Evolutionary conservation across 2,888 invertebrate genomes (phyloP).

Genomic region (Gibbula magus): DNA sequence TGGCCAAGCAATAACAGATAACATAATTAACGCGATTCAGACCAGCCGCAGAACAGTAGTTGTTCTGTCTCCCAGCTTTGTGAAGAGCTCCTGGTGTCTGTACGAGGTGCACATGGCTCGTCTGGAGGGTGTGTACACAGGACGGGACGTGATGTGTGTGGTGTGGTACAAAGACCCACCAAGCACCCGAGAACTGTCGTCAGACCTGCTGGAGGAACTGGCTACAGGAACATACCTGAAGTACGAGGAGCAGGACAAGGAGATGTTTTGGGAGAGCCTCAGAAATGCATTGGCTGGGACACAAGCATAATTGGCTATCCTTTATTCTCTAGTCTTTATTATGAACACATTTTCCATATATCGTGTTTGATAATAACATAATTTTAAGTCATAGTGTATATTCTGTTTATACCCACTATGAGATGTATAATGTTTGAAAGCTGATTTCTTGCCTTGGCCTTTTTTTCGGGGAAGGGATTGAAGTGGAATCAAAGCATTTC

Average conservation of each 20-base stretch:
- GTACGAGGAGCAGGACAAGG: neutral
- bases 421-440: no score
- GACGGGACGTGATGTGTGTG: conserved; percentile 38
- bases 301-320: no score
- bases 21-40: conserved; percentile 39
- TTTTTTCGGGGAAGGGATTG: no score
- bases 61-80: conserved; percentile 33
- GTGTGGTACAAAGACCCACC: conserved; percentile 8
- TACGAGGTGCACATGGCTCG: conserved; percentile 45
- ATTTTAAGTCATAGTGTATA: no score
- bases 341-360: no score
- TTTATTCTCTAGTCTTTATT: no score
- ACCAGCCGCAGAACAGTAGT: conserved; percentile 36
- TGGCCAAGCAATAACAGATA: conserved; percentile 37
- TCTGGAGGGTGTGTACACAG: conserved; percentile 43
- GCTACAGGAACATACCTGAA: neutral
- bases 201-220: neutral
- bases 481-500: no score
- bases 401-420: no score
- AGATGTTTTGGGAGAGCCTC: neutral
- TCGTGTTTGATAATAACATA: no score
- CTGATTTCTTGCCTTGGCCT: no score
- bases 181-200: neutral
- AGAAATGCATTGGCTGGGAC: no score
- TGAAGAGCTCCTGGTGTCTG: conserved; percentile 41